Evolutionary conservation across 37 sponge, comb jelly and placozoan species (phyloP).

Genomic region (Oscarella lobularis): DNA sequence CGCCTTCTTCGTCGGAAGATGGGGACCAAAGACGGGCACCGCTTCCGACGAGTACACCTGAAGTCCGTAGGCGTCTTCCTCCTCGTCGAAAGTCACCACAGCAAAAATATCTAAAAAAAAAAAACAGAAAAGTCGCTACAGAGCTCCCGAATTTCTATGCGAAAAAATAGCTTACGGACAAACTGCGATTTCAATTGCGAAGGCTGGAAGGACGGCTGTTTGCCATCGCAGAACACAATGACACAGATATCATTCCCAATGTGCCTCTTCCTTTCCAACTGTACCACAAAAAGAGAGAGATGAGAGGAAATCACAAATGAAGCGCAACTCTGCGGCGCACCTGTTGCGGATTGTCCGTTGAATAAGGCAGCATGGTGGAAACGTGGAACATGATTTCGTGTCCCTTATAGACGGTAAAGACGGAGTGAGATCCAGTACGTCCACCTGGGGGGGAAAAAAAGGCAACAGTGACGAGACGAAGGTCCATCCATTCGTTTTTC

Average conservation of each 20-base stretch:
- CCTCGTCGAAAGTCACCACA: conserved; percentile 11
- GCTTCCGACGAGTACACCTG: conserved; percentile 43
- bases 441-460: conserved; percentile 17
- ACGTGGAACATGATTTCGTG: conserved; percentile 89
- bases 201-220: conserved; percentile 47
- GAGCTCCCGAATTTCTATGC: too few species aligned
- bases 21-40: conserved; percentile 53
- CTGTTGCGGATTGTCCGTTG: conserved; percentile 50
- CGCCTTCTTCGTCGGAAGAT: conserved; percentile 28
- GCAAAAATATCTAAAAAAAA: conserved; percentile 28
- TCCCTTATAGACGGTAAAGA: conserved; percentile 63
- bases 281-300: too few species aligned
- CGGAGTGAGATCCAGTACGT: conserved; percentile 53
- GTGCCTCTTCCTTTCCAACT: conserved; percentile 79
- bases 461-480: background rate
- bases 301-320: background rate
- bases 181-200: conserved; percentile 48
- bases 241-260: conserved; percentile 76
- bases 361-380: conserved; percentile 65
- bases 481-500: too few species aligned
- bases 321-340: conserved; percentile 19
- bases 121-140: background rate
- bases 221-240: conserved; percentile 57
- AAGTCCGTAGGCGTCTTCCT: conserved; percentile 21
- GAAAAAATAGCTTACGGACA: too few species aligned